Base-by-base conservation (phyloP, 2,888 invertebrate species). In the Drosophila neonasuta region DNA sequence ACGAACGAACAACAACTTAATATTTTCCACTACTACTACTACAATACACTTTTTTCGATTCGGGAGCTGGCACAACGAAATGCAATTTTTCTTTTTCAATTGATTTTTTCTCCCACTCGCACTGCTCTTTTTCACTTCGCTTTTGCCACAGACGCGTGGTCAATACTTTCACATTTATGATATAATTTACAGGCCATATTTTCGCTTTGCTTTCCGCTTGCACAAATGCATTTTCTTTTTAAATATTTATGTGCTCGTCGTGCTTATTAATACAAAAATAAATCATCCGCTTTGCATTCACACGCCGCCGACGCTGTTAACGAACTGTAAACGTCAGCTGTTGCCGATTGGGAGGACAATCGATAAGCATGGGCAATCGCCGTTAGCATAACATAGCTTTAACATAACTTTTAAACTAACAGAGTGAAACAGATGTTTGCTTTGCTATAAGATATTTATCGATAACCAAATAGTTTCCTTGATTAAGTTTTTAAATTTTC, bases 81-180 rank as follows among this genome's bases (percentile, higher is more conserved):
- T 88, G 84, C 88, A 88, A 86, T 86, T 86, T 87, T 81, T 75
- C 77, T 74, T 74, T 76, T 68, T 71, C 73, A 63, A 86, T 84
- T 86, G 80, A 81, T 81, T 87, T 76, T 66, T 73, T 63, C 56
- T 58, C 60, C 74, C 68, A 73, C 74, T 74, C 55, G 68, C 72
- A 86, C 85, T 86, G 73, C 78, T 32, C 36, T 71, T 83, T 68
- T 71, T 68, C 59, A 66, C 69, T 62, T 61, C 56, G 71, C 67
- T 52, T 73, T 62, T 70, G 57, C 58, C 66, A 60, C 63, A 45
- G 63, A 48, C 60, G 69, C 78, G 70, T 62, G 63, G 54, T 55
- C 49, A 66, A 71, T 79, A 84, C 81, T 86, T 81, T 81, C 79
- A 81, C 79, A 79, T 56, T 81, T 80, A 75, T 86, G 68, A 79